Evolutionary conservation across 1,140 invertebrate genomes (phyloP).

Genomic region (Aphaenogaster ashmeadi): DNA sequence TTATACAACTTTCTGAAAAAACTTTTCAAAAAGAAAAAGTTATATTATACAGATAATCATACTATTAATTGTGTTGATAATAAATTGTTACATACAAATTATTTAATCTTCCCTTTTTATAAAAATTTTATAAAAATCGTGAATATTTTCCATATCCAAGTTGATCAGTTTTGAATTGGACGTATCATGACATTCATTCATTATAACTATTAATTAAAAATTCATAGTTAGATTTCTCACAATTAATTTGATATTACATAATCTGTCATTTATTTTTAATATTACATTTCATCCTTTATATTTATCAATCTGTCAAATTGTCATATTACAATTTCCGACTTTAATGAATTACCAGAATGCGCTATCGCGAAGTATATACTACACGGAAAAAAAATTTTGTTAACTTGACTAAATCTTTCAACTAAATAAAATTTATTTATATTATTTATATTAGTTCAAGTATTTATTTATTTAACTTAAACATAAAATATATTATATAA

Average conservation of each 20-base stretch:
- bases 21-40: background rate
- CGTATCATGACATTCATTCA: background rate
- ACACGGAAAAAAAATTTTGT: too few species aligned
- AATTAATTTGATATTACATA: background rate
- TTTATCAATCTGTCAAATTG: slow-evolving; percentile 11
- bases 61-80: background rate
- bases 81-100: background rate
- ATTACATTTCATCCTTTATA: background rate
- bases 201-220: background rate
- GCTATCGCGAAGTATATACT: background rate
- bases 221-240: background rate
- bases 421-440: too few species aligned
- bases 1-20: background rate
- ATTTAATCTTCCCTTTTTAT: background rate
- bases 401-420: too few species aligned
- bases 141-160: background rate
- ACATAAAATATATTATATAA: too few species aligned
- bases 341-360: background rate
- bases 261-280: slow-evolving; percentile 1
- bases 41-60: background rate
- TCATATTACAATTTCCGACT: background rate
- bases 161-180: background rate
- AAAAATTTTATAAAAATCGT: background rate
- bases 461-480: too few species aligned
- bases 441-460: too few species aligned